Evolutionary conservation across 2,797 vertebrate species (phyloP), one percentile per base, ranked within the genome.

Genomic region (Leptoclinus maculatus): DNA sequence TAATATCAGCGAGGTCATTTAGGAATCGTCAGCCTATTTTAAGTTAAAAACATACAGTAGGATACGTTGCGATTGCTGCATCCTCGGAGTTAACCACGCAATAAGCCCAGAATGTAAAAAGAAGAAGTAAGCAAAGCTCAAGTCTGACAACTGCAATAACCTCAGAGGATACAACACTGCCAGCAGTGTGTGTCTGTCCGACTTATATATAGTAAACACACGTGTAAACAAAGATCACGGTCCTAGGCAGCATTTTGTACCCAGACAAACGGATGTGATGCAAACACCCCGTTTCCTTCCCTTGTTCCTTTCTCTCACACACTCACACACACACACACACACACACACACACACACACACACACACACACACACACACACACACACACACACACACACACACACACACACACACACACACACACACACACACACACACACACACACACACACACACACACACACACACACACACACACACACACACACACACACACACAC

Each of bases 121-220:
- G 8, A 49, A 64, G 49, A 39, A 54, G 45, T 36, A 65, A 74
- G 73, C 41, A 56, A 66, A 51, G 54, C 75, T 62, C 23, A 70
- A 63, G 58, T 51, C 34, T 21, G 56, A 64, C 19, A 74, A 57
- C 17, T 64, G 27, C 7, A 56, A 3, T 51, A 3, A 49, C 19
- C 64, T 63, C 16, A 66, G 25, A 43, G 64, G 3, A 72, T 9
- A 57, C 5, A 71, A 25, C 51, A 56, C 14, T 21, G 4, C 34
- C 23, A 47, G 34, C 19, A 78, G 23, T 9, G 2, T 49, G 3
- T 16, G 3, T 36, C 29, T 21, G 60, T 39, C 16, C 34, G 63
- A 71, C 74, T 71, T 80, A 80, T 89, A 89, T 79, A 78, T 74
- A 49, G 47, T 9, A n/a, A n/a, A 82, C 63, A 78, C 62, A 71